Conservation (phyloP, 2,888 invertebrate genomes). For the Saturnia japonica region DNA sequence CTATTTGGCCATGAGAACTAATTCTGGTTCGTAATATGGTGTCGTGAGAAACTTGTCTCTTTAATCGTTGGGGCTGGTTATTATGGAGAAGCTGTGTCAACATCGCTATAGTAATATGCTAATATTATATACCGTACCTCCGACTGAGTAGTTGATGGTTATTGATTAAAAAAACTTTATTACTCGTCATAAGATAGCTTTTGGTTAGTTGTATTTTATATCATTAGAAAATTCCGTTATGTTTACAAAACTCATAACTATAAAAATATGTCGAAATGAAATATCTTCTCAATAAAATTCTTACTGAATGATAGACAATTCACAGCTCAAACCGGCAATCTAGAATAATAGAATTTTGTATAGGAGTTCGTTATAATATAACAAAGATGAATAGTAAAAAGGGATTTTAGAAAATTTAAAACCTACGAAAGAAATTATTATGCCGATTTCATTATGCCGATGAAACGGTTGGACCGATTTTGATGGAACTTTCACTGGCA, state of each 20-base stretch:
- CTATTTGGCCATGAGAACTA: constrained; percentile 58
- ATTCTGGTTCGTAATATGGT: constrained; percentile 36
- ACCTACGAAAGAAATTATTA: too few relatives aligned
- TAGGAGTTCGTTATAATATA: too few relatives aligned
- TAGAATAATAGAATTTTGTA: too few relatives aligned
- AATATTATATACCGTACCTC: constrained; percentile 42
- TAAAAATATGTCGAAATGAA: background rate
- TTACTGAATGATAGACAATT: too few relatives aligned
- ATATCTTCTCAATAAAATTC: too few relatives aligned
- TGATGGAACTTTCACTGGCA: too few relatives aligned
- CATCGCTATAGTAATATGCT: constrained; percentile 67
- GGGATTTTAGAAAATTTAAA: too few relatives aligned
- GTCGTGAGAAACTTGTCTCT: constrained; percentile 60
- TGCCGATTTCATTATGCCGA: too few relatives aligned
- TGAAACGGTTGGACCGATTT: too few relatives aligned
- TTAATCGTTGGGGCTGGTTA: constrained; percentile 72
- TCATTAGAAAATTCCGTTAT: background rate
- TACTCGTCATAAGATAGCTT: background rate
- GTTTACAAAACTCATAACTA: background rate
- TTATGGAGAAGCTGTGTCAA: constrained; percentile 78
- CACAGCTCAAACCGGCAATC: too few relatives aligned
- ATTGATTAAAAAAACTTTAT: background rate
- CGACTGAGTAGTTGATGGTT: constrained; percentile 7
- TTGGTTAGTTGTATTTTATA: background rate
- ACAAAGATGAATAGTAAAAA: too few relatives aligned